Percentiles rank a stretch among this genome's conserved stretches.
Evolutionary conservation across 2,797 vertebrate genomes (phyloP).

Genomic region (Pampus argenteus): DNA sequence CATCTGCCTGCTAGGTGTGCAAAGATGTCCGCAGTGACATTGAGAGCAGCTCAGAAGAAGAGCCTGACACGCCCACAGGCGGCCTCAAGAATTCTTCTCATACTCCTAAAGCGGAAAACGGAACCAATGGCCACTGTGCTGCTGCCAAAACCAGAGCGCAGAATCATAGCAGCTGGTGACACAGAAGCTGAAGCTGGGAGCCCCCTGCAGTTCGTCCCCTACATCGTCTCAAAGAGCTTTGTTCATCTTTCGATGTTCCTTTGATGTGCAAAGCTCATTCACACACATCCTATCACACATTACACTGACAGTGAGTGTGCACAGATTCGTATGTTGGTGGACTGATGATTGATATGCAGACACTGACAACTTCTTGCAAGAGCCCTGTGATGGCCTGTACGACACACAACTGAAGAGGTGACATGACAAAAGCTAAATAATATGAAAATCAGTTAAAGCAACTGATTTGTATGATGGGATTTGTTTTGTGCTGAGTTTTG

Average conservation of each 20-base stretch:
- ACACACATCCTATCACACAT: constrained; percentile 8
- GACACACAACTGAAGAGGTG: constrained; percentile 1
- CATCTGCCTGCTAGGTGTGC: constrained; percentile 83
- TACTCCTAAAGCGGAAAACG: constrained; percentile 87
- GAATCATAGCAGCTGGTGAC: constrained; percentile 80
- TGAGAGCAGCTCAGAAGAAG: constrained; percentile 97
- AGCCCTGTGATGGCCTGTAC: constrained; percentile 4
- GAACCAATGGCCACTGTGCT: constrained; percentile 88
- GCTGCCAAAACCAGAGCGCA: constrained; percentile 79
- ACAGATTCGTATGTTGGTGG: constrained; percentile 20
- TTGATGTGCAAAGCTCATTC: constrained; percentile 12
- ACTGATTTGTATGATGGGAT: constrained; percentile 49
- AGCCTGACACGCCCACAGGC: constrained; percentile 70
- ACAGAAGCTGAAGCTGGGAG: not conserved
- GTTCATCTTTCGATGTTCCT: constrained; percentile 34
- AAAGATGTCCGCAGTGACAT: constrained; percentile 98
- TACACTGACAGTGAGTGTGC: constrained; percentile 19
- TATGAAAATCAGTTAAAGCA: constrained; percentile 26
- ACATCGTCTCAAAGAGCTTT: constrained; percentile 16
- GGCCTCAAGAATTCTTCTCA: constrained; percentile 66
- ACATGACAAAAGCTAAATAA: constrained; percentile 25
- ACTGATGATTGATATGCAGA: constrained; percentile 26
- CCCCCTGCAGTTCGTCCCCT: constrained; percentile 42
- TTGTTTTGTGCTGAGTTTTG: constrained; percentile 34
- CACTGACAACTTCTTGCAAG: constrained; percentile 30